Percentiles rank a stretch among this genome's conserved stretches.
These are phyloP conservation scores for Camarhynchus parvulus DNA, from an alignment of 2,113 vertebrate genomes.

Conservation along the genomic window DNA sequence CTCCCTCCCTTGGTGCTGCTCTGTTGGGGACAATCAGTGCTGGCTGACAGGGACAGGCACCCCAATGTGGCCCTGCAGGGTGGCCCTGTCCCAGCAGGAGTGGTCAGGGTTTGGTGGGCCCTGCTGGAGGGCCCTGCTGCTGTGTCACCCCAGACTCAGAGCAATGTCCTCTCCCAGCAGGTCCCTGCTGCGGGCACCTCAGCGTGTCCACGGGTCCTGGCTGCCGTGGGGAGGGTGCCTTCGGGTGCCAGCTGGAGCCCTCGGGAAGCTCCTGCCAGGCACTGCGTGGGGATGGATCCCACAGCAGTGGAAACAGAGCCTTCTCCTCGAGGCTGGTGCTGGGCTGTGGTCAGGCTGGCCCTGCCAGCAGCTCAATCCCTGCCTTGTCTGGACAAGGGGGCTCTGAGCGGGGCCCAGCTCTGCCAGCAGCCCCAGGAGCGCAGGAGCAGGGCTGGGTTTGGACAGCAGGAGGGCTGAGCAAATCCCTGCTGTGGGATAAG, in stretches of 20 bases:
- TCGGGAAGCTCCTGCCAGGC: fast-evolving
- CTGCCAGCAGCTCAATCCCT: background rate
- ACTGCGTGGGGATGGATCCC: background rate
- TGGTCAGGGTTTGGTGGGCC: background rate
- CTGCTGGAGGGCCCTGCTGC: background rate
- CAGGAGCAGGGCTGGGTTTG: background rate
- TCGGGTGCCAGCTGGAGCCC: background rate
- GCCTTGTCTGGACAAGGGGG: background rate
- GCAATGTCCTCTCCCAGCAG: background rate
- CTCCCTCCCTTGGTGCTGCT: background rate
- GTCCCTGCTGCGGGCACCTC: background rate
- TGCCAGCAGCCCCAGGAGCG: background rate
- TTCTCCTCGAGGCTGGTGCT: fast-evolving
- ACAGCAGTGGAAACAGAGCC: fast-evolving
- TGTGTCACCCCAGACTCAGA: fast-evolving
- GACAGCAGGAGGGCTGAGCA: background rate
- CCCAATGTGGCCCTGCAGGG: fast-evolving
- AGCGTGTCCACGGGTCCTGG: fast-evolving
- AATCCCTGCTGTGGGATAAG: fast-evolving
- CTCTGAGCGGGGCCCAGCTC: fast-evolving
- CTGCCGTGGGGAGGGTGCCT: background rate
- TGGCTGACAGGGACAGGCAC: too few species aligned
- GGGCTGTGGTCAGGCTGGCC: background rate
- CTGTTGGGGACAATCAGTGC: fast-evolving
- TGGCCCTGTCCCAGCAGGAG: background rate